Evolutionary conservation across 2,113 vertebrate genomes (phyloP).

Genomic region (Sphyrna mokarran): DNA sequence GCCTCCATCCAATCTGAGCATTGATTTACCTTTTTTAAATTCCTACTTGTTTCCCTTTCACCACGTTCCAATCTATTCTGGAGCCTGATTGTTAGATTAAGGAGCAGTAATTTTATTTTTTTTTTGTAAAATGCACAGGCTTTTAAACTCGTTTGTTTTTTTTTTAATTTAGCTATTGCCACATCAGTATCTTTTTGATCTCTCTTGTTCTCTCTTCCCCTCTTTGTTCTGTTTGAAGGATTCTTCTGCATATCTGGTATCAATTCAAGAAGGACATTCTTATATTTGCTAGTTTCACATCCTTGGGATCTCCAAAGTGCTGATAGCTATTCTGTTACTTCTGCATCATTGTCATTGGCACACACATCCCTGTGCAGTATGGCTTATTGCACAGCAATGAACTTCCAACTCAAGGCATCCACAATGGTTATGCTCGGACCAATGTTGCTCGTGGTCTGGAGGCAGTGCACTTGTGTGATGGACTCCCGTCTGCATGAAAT

Average conservation of each 20-base stretch:
- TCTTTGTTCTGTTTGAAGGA: background rate
- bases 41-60: background rate
- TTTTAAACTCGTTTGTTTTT: no score
- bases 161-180: background rate
- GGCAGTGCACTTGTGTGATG: no score
- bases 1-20: no score
- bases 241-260: background rate
- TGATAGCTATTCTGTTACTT: background rate
- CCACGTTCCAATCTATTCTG: background rate
- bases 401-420: no score
- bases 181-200: background rate
- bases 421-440: no score
- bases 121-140: no score
- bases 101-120: no score
- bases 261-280: background rate
- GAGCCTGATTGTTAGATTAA: background rate
- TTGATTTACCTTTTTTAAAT: no score
- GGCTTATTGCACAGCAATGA: no score
- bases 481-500: no score
- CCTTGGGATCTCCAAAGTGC: background rate
- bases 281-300: background rate
- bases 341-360: background rate
- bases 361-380: background rate
- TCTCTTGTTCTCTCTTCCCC: background rate
- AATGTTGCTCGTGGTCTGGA: no score